These are phyloP conservation scores for Pyrgilauda ruficollis DNA, from an alignment of 2,113 vertebrate species.

Conservation along the genomic window DNA sequence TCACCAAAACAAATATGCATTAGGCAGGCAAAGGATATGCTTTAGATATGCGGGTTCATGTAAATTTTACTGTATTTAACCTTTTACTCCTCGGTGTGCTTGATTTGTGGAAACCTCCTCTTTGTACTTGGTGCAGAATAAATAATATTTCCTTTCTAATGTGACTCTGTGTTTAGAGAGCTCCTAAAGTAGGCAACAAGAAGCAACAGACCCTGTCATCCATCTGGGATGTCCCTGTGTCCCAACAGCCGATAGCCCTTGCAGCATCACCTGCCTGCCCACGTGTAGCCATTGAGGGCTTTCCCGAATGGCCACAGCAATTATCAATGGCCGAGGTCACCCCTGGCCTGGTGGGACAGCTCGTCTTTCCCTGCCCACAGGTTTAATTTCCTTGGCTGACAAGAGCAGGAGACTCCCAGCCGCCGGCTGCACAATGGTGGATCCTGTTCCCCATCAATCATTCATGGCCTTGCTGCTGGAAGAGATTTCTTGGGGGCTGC, in stretches of 20 bases:
- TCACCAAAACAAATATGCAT: background rate
- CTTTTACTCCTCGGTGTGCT: background rate
- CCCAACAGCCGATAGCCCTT: rapidly evolving
- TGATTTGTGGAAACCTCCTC: background rate
- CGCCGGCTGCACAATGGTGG: background rate
- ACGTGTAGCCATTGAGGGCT: background rate
- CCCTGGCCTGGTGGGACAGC: rapidly evolving
- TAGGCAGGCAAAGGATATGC: background rate
- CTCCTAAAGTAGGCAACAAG: background rate
- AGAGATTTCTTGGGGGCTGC: background rate
- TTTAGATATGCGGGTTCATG: background rate
- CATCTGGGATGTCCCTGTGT: background rate
- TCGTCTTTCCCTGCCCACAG: background rate
- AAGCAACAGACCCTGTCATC: background rate
- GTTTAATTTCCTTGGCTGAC: constrained; percentile 20
- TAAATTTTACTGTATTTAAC: background rate
- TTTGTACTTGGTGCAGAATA: background rate
- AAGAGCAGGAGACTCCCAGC: background rate
- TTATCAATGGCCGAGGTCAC: background rate
- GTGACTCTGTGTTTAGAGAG: background rate
- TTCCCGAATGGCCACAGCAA: background rate
- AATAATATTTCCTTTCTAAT: background rate
- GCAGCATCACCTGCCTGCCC: too few relatives aligned
- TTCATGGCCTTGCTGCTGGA: background rate
- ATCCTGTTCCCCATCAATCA: constrained; percentile 58